These are phyloP conservation scores for Camarhynchus parvulus DNA, from an alignment of 2,113 vertebrate genomes.

Conservation along the genomic window DNA sequence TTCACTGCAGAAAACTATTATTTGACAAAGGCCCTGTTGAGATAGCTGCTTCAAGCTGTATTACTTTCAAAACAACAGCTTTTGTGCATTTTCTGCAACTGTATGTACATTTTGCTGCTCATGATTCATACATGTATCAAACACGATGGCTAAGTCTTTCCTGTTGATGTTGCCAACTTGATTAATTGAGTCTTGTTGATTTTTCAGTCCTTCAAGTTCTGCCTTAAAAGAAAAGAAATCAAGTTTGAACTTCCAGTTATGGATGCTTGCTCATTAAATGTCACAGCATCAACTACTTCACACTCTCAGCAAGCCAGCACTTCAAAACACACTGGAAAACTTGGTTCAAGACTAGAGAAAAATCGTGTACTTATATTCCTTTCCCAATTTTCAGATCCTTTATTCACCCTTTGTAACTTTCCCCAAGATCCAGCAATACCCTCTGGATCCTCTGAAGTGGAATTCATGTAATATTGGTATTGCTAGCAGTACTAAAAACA, in stretches of 20 bases:
- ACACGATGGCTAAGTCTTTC: not conserved
- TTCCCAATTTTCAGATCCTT: not conserved
- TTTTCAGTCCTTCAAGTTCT: slow-evolving; percentile 35
- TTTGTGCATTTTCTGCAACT: not conserved
- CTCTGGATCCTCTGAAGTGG: not conserved
- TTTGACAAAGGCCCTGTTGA: not conserved
- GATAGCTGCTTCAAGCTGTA: not conserved
- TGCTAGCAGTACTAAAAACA: not conserved
- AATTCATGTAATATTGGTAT: not conserved
- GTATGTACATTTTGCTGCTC: not conserved
- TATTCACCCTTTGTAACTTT: not conserved
- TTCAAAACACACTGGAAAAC: not conserved
- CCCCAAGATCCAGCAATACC: not conserved
- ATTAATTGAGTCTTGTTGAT: slow-evolving; percentile 21
- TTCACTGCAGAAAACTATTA: not conserved
- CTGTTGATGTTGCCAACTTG: not conserved
- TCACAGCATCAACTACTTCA: slow-evolving; percentile 1
- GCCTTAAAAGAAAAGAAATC: not conserved
- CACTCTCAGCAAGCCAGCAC: not conserved
- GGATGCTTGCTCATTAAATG: not conserved
- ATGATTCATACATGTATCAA: not conserved
- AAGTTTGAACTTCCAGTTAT: not conserved
- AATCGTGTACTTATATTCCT: not conserved
- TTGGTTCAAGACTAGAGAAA: not conserved
- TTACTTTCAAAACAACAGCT: not conserved